A percentile compares a stretch with the other conserved stretches of the same genome.
phyloP scores from a whole-genome alignment of 2,113 vertebrate species.

The Poeciliopsis retropinna region DNA sequence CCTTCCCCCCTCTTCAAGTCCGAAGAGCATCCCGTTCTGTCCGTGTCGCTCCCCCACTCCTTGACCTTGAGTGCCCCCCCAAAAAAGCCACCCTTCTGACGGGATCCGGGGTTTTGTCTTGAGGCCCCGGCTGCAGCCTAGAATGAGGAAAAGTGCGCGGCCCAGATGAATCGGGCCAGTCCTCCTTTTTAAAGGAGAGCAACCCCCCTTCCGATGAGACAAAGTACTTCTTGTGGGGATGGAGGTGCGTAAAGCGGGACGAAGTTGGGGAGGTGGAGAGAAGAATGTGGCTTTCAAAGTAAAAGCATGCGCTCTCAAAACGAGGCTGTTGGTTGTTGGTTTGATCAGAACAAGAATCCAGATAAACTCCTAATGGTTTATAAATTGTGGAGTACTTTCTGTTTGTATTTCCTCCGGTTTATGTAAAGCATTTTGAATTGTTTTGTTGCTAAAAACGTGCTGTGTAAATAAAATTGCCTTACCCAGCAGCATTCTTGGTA shows the following conservation, averaged over 20 bases:
- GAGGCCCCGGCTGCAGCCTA: conserved; percentile 2
- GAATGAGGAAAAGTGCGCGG: conserved; percentile 12
- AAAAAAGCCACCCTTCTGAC: background rate
- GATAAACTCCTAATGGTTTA: no score
- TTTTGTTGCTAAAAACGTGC: no score
- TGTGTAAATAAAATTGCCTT: no score
- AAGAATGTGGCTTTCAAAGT: conserved; percentile 16
- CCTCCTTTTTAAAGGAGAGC: conserved; percentile 1
- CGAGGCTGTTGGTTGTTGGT: no score
- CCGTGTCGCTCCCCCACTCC: background rate
- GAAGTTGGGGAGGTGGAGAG: no score
- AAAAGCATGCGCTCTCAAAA: conserved; percentile 12
- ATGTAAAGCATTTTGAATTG: no score
- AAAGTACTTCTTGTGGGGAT: conserved; percentile 57
- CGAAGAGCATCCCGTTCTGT: conserved; percentile 20
- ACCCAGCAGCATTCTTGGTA: no score
- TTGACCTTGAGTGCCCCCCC: background rate
- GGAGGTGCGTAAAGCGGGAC: background rate
- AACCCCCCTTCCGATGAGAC: conserved; percentile 33
- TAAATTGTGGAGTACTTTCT: no score
- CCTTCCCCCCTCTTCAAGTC: background rate
- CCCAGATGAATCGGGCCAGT: conserved; percentile 28
- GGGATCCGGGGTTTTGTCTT: background rate
- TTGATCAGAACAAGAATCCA: no score
- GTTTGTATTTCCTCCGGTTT: no score